Base-by-base conservation (phyloP, 2,113 vertebrate species). In the Pelodiscus sinensis region DNA sequence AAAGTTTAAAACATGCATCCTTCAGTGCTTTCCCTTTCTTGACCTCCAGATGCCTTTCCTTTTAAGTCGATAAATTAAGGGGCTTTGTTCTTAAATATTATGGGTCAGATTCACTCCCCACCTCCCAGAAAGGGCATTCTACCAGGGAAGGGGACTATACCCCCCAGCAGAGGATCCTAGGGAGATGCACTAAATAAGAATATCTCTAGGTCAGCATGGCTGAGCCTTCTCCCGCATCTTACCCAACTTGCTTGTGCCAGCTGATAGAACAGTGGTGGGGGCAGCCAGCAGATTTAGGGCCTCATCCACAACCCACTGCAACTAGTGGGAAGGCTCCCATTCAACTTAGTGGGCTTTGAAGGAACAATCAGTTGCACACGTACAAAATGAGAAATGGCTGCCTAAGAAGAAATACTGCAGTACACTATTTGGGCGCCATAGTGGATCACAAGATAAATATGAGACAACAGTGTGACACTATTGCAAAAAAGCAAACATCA, bases 101-200 rank as follows among this genome's bases (percentile, higher is more conserved):
- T 65, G 68, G 60, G 6, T 7, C 10, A 56, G 19, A 10, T 85
- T 16, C 31, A 44, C 52, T 71, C 94, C 79, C 10, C n/a, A 90
- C 71, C 25, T 2, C 35, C 7, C 44, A 56, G 29, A 16, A 9
- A 54, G 0, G 0, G 13, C n/a, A 82, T 31, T 73, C 0, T 38
- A 62, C 8, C 58, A 89, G 68, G 87, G 52, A 19, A 95, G 2
- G 5, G 79, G 81, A 56, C 14, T 84, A 68, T 58, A 79, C 0
- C 9, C 88, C 3, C 2, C 12, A 89, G 2, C 29, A 84, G 0
- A 1, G 16, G 14, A 1, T 29, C 16, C 27, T 82, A 85, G 91
- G 16, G 31, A 15, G 4, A 51, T 78, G 65, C 65, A 2, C 65
- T 73, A 15, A 14, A 3, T 84, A 89, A 89, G 14, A 65, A 2